Conservation (phyloP, 1,140 invertebrate genomes). For the Nasonia giraulti region DNA sequence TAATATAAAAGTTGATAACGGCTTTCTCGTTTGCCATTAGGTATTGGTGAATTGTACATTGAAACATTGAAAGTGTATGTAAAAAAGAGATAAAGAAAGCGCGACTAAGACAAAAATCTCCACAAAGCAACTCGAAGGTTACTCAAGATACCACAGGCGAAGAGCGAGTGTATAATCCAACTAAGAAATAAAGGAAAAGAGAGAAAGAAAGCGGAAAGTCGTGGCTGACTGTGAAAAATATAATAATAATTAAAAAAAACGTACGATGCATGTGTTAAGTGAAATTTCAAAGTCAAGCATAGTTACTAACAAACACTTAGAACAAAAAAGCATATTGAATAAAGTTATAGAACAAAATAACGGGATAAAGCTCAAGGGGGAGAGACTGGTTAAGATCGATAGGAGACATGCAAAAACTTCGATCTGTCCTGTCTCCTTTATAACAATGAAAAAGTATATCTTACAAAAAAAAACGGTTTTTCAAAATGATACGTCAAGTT, state of each 20-base stretch:
- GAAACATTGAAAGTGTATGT: background rate
- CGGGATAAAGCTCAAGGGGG: conserved; percentile 56
- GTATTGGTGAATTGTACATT: background rate
- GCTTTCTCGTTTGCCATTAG: background rate
- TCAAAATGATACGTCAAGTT: conserved; percentile 38
- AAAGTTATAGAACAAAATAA: conserved; percentile 56
- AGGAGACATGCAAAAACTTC: conserved; percentile 37
- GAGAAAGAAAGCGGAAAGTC: conserved; percentile 29
- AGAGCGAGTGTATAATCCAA: conserved; percentile 50
- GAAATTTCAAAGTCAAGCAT: conserved; percentile 54
- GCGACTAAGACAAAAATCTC: conserved; percentile 6
- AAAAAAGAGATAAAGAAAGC: conserved; percentile 38
- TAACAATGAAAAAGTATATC: background rate
- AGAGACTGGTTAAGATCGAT: conserved; percentile 51
- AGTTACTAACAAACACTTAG: conserved; percentile 51
- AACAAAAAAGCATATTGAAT: conserved; percentile 54
- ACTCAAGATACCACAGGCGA: conserved; percentile 28
- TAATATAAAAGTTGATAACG: conserved; percentile 8
- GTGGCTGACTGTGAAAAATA: conserved; percentile 53
- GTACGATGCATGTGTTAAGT: conserved; percentile 58
- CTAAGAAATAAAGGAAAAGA: background rate
- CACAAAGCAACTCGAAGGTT: conserved; percentile 48
- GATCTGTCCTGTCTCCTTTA: conserved; percentile 49
- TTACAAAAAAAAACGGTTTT: conserved; percentile 36
- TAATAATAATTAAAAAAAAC: conserved; percentile 52